A percentile compares a stretch with the other conserved stretches of the same genome.
Evolutionary conservation across 2,113 vertebrate species (phyloP).

Genomic region (Anguilla rostrata): DNA sequence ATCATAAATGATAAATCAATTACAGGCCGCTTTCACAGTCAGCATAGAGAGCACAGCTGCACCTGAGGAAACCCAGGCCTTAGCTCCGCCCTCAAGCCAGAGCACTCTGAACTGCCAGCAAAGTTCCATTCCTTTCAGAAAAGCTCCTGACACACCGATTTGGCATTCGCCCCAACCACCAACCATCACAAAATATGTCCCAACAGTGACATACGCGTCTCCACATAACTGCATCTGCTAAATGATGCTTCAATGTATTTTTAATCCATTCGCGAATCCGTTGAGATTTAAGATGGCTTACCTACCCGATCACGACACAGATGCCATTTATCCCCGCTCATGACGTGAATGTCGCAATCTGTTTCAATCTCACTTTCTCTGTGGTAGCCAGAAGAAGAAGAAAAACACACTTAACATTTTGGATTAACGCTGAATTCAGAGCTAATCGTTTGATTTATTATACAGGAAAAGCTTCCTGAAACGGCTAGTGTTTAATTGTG

Average conservation of each 20-base stretch:
- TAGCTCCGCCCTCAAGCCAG: not conserved
- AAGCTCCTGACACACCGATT: not conserved
- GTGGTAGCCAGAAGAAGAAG: not conserved
- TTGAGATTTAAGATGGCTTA: too few species aligned
- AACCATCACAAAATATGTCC: not conserved
- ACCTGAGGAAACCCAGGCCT: not conserved
- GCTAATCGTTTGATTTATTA: not conserved
- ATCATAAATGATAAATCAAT: not conserved
- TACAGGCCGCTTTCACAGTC: not conserved
- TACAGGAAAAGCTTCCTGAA: not conserved
- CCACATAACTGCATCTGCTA: too few species aligned
- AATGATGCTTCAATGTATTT: too few species aligned
- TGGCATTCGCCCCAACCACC: not conserved
- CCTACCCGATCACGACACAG: not conserved
- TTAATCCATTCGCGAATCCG: too few species aligned
- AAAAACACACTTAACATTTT: not conserved
- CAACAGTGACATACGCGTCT: not conserved
- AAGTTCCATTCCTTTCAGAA: not conserved
- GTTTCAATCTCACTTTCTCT: not conserved
- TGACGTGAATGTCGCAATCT: not conserved
- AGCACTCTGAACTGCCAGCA: not conserved
- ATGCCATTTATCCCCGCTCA: not conserved
- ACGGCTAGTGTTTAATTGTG: not conserved
- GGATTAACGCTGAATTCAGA: not conserved
- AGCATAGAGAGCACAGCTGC: not conserved